Evolutionary conservation across 1,140 invertebrate species (phyloP), one percentile per base, ranked within the genome.

Genomic region (Meloidogyne floridensis): DNA sequence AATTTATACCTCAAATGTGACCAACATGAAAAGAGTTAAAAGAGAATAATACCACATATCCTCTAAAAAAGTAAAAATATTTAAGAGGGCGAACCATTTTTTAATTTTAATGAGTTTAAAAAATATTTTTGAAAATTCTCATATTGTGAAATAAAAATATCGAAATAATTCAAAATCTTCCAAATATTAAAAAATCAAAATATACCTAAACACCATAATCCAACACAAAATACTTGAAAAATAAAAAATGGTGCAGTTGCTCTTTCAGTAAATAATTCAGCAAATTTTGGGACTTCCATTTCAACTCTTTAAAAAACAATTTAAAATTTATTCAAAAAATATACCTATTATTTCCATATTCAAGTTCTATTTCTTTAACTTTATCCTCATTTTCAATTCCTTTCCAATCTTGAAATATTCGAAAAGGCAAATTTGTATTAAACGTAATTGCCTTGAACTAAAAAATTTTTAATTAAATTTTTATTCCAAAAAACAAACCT

Each of bases 221-320:
- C 94, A 75, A 99, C 97, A 91, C 97, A 99, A 90, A 99, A 98
- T 73, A 91, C 90, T 90, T 93, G 93, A 88, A 93, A 93, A 5
- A 98, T 96, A 92, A 99, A 99, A 91, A 99, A 99, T 20, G 98
- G 98, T 2, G 97, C 97, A 15, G 96, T 98, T 0, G 97, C 97
- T 87, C 97, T 92, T 92, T 99, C 98, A 87, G 94, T 95, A 88
- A 99, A 99, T 4, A 99, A 91, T 91, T 98, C 96, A 91, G 94
- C 93, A 90, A 99, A 99, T 90, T 97, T 94, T 13, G 98, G 98
- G 65, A 99, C 94, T 80, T 95, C 94, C 93, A 95, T 95, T 82
- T 93, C 93, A 90, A 95, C 92, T 74, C 94, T 95, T 89, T 85
- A 93, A 92, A 75, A 18, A 20, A 51, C 1, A 11, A 6, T 13